These are phyloP conservation scores for Asteroscopus sphinx DNA, from an alignment of 2,888 invertebrate genomes.

Conservation along the genomic window DNA sequence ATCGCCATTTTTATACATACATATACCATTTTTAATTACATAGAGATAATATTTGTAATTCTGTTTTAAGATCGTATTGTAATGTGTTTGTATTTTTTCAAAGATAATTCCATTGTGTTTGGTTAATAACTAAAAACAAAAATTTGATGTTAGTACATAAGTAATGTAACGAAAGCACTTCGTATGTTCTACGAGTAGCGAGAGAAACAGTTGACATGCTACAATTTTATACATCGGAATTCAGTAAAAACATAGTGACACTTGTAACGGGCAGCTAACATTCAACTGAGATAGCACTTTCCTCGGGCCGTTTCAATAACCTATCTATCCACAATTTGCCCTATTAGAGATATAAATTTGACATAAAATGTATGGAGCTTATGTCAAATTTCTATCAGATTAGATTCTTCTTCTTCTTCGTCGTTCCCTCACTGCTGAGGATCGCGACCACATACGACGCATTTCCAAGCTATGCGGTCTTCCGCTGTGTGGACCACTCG, in stretches of 20 bases:
- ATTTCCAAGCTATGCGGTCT: no score
- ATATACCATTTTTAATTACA: conserved; percentile 31
- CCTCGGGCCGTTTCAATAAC: no score
- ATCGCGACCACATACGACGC: no score
- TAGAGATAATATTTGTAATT: conserved; percentile 39
- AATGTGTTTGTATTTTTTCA: conserved; percentile 42
- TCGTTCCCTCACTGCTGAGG: no score
- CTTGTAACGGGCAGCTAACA: conserved; percentile 2
- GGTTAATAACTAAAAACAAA: conserved; percentile 22
- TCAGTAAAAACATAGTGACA: conserved; percentile 13
- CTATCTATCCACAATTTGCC: no score
- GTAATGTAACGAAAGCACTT: conserved; percentile 43
- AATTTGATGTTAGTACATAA: conserved; percentile 46
- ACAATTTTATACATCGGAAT: conserved; percentile 14
- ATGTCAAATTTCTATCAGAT: no score
- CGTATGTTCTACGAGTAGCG: conserved; percentile 39
- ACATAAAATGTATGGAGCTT: no score
- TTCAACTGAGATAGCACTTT: background rate
- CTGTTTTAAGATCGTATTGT: conserved; percentile 37
- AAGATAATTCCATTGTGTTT: conserved; percentile 39
- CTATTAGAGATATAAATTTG: no score
- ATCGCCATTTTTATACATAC: conserved; percentile 25
- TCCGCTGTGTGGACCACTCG: no score
- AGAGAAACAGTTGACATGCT: conserved; percentile 18
- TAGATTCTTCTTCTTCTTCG: no score